Evolutionary conservation across 92 coral and sea anemone genomes (phyloP), one percentile per base, ranked within the genome.

Genomic region (Parazoanthus atlanticus): DNA sequence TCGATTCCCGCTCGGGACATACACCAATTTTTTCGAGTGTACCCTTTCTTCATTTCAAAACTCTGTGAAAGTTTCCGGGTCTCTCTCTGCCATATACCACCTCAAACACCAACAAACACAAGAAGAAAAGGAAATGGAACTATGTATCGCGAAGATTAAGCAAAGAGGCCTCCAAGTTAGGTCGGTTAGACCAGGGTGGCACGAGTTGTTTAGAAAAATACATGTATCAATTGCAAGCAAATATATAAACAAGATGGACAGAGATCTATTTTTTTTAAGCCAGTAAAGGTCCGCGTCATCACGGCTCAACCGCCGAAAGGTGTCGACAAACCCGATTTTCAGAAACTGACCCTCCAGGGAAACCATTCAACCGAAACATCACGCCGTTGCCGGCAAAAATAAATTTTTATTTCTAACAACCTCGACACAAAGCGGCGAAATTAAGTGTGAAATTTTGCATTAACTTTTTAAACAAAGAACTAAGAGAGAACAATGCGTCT

Each of bases 391-490:
- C 90, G 90, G 61, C 74, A 82, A 88, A 69, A 84, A 47, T 16
- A 79, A 32, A 65, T 81, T 93, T 79, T 61, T 77, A 75, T 91
- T 91, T 85, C 93, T 88, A 88, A 89, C 87, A 86, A 85, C 86
- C 76, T 41, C 84, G 81, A 91, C 28, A 95, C 96, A 95, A 90
- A 95, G 89, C 90, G 69, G 78, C 81, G 80, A 87, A 91, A 95
- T 95, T 91, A 92, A 90, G 94, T 95, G 96, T 95, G 96, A 95
- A 95, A 93, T 95, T 85, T 89, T 80, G 81, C 95, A 93, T 93
- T 93, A 93, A 90, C 90, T 81, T 87, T 90, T 86, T 93, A 95
- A 95, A 95, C 93, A 90, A 88, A 90, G 81, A 91, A 58, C 65
- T 70, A 64, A 71, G 78, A 17, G 61, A 43, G 77, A 84, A 70